Percentiles rank a stretch among this genome's conserved stretches.
phyloP scores from a whole-genome alignment of 92 coral and sea anemone genomes.

The Epizoanthus scotinus region DNA sequence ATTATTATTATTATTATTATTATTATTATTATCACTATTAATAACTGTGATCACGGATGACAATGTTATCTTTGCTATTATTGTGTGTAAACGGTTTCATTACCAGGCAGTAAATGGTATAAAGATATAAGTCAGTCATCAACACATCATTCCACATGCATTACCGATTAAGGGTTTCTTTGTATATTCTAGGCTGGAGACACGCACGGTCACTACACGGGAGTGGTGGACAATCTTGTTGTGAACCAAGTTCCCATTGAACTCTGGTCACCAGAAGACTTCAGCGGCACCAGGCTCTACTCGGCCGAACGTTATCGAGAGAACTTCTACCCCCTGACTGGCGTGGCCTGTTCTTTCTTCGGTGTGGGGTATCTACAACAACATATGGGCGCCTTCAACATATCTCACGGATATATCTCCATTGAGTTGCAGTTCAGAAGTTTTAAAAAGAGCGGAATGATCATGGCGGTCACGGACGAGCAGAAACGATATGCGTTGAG shows the following conservation, averaged over 20 bases:
- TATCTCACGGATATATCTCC: conserved; percentile 29
- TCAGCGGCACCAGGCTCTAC: conserved; percentile 42
- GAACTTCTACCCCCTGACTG: conserved; percentile 48
- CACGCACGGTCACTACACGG: conserved; percentile 45
- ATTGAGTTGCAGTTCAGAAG: conserved; percentile 72
- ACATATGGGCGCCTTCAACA: conserved; percentile 55
- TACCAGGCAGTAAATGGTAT: too few relatives aligned
- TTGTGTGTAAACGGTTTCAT: too few relatives aligned
- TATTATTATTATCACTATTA: too few relatives aligned
- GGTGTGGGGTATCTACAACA: conserved; percentile 68
- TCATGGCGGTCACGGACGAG: conserved; percentile 61
- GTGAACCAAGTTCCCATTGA: conserved; percentile 46
- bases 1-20: too few relatives aligned
- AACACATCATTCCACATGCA: too few relatives aligned
- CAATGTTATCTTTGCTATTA: too few relatives aligned
- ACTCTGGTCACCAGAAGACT: conserved; percentile 60
- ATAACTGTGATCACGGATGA: too few relatives aligned
- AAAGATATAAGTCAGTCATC: too few relatives aligned
- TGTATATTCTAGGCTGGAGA: conserved; percentile 1
- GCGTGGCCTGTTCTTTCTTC: conserved; percentile 64
- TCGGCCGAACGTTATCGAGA: conserved; percentile 40
- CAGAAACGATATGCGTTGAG: conserved; percentile 35
- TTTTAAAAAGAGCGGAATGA: conserved; percentile 52
- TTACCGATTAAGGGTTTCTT: background rate
- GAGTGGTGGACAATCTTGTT: conserved; percentile 55